phyloP scores from a whole-genome alignment of 2,797 vertebrate species.

The Aulostomus chinensis region DNA sequence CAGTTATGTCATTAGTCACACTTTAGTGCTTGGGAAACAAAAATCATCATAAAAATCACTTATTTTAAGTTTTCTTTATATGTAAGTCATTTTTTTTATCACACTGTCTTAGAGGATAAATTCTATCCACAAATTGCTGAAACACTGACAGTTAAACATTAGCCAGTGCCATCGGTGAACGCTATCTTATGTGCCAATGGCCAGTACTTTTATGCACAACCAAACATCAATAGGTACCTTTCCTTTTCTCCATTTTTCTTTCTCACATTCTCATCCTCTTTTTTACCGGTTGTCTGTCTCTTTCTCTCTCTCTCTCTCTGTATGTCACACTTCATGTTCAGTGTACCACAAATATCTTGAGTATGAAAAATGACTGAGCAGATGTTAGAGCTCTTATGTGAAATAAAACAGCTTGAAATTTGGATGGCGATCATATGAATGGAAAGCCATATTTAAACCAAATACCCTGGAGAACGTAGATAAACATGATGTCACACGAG shows the following conservation, averaged over 20 bases:
- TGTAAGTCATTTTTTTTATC: no score
- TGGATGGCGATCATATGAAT: background rate
- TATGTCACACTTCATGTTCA: constrained; percentile 16
- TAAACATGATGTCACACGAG: constrained; percentile 28
- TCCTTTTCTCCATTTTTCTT: background rate
- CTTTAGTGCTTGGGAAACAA: no score
- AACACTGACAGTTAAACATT: no score
- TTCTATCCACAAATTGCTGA: no score
- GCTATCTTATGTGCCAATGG: no score
- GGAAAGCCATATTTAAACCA: constrained; percentile 9
- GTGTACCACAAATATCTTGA: background rate
- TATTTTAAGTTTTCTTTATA: no score
- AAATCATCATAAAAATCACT: no score
- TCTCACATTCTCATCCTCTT: constrained; percentile 1
- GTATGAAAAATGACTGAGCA: background rate
- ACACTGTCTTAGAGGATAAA: no score
- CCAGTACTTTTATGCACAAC: no score
- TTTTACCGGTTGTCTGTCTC: constrained; percentile 1
- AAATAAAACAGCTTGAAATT: background rate
- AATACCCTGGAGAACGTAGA: constrained; percentile 4
- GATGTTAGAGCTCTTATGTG: background rate
- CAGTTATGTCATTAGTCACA: no score
- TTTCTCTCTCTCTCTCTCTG: constrained; percentile 1
- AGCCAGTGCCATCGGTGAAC: no score
- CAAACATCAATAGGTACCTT: background rate